Conservation (phyloP, 2,797 vertebrate species). For the Siniperca undulata region DNA sequence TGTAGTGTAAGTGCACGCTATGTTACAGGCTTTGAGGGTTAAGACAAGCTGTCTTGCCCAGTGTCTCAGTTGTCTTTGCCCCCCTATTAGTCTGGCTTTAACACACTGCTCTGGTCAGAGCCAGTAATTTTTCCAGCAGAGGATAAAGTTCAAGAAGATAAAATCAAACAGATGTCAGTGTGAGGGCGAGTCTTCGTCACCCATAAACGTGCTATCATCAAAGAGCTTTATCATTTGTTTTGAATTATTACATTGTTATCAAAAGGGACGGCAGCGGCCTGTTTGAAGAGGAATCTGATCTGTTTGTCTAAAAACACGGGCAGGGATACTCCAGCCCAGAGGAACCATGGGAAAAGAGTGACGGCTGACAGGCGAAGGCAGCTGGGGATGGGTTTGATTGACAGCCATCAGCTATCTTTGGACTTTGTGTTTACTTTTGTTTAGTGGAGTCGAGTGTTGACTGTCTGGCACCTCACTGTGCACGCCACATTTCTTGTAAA, state of each 20-base stretch:
- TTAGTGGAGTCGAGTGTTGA: conserved; percentile 50
- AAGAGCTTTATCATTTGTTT: conserved; percentile 99
- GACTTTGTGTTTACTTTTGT: conserved; percentile 74
- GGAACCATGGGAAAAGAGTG: conserved; percentile 92
- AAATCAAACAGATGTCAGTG: conserved; percentile 99
- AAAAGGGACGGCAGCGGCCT: conserved; percentile 94
- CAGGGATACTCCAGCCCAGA: conserved; percentile 84
- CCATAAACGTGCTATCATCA: conserved; percentile 99
- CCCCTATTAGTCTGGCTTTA: conserved; percentile 93
- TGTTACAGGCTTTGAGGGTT: conserved; percentile 29
- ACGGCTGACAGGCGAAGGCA: conserved; percentile 84
- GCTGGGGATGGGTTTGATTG: conserved; percentile 90
- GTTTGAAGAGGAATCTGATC: conserved; percentile 99
- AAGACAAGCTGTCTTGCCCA: conserved; percentile 56
- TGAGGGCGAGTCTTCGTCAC: conserved; percentile 93
- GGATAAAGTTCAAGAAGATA: conserved; percentile 99
- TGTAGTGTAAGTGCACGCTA: conserved; percentile 5
- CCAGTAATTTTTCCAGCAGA: conserved; percentile 96
- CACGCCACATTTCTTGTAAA: conserved; percentile 45
- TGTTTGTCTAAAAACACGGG: conserved; percentile 98
- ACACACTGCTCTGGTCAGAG: conserved; percentile 93
- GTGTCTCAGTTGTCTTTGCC: conserved; percentile 57
- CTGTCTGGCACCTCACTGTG: conserved; percentile 58
- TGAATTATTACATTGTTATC: conserved; percentile 99
- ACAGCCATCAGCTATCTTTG: conserved; percentile 88